phyloP scores from a whole-genome alignment of 1,140 invertebrate genomes.

The Lordiphosa stackelbergi region DNA sequence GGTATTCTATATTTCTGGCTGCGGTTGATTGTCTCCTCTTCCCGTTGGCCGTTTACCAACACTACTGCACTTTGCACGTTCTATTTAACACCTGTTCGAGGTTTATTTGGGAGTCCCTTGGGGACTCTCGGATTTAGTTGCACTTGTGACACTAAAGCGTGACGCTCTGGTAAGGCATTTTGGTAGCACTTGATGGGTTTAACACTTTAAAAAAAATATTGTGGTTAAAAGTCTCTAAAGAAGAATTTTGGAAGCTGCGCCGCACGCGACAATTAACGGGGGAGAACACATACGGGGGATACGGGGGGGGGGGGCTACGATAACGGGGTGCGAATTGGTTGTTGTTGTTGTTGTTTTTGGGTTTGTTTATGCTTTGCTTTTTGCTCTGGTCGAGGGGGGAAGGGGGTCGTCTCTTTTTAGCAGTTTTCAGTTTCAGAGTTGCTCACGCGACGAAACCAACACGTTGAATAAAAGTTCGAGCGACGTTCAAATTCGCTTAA shows the following conservation, averaged over 20 bases:
- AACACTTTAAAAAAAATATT: conserved; percentile 68
- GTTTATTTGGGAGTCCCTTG: conserved; percentile 18
- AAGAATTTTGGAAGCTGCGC: too few species aligned
- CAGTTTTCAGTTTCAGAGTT: conserved; percentile 62
- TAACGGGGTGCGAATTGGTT: conserved; percentile 13
- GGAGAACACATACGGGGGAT: not conserved
- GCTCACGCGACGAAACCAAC: conserved; percentile 69
- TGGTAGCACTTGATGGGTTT: conserved; percentile 46
- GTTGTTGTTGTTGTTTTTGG: conserved; percentile 14
- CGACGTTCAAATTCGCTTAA: conserved; percentile 73
- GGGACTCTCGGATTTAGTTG: conserved; percentile 17
- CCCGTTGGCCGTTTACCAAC: conserved; percentile 24
- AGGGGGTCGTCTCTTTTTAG: conserved; percentile 8
- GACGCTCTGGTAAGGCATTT: conserved; percentile 67
- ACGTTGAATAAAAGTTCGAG: conserved; percentile 74
- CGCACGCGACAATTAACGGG: too few species aligned
- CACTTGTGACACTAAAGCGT: conserved; percentile 71
- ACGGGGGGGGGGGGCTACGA: not conserved
- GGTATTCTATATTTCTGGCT: not conserved
- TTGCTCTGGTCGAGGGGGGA: conserved; percentile 8
- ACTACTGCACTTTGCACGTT: conserved; percentile 12
- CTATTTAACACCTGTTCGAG: conserved; percentile 25
- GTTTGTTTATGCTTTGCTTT: conserved; percentile 13
- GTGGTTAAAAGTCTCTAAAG: conserved; percentile 1
- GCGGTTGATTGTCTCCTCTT: conserved; percentile 7